phyloP scores from a whole-genome alignment of 2,888 invertebrate genomes.

The Drosophila longiperda region DNA sequence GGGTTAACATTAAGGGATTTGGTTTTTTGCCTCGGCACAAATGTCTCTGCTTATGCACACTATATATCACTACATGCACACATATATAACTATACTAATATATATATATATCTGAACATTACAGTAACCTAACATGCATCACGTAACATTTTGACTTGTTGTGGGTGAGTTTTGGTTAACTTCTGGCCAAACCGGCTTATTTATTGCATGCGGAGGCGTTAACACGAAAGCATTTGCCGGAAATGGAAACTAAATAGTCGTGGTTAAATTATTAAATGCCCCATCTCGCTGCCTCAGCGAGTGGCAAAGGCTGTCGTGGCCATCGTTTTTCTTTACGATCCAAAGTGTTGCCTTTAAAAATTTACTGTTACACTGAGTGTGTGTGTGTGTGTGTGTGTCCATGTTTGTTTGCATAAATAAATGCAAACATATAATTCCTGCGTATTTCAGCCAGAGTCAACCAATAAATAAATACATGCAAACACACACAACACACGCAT shows the following conservation, averaged over 20 bases:
- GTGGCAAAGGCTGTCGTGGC: slow-evolving; percentile 24
- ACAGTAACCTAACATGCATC: slow-evolving; percentile 45
- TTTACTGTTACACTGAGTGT: slow-evolving; percentile 51
- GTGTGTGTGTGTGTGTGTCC: slow-evolving; percentile 29
- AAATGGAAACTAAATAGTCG: slow-evolving; percentile 77
- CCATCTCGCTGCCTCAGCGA: slow-evolving; percentile 33
- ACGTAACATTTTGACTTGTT: slow-evolving; percentile 46
- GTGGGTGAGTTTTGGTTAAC: slow-evolving; percentile 56
- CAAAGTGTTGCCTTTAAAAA: slow-evolving; percentile 69
- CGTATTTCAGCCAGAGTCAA: slow-evolving; percentile 29
- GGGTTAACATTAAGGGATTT: slow-evolving; percentile 77
- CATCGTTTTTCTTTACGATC: slow-evolving; percentile 72
- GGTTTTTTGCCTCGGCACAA: slow-evolving; percentile 50
- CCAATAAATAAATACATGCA: slow-evolving; percentile 39
- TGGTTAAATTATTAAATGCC: slow-evolving; percentile 77
- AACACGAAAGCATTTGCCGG: slow-evolving; percentile 73
- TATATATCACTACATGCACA: slow-evolving; percentile 15
- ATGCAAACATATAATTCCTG: slow-evolving; percentile 66
- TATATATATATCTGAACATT: slow-evolving; percentile 23
- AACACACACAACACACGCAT: slow-evolving; percentile 22
- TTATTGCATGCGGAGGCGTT: slow-evolving; percentile 73
- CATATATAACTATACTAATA: neutral
- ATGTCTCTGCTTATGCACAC: slow-evolving; percentile 27
- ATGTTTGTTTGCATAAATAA: slow-evolving; percentile 69
- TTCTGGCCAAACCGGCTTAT: slow-evolving; percentile 62